phyloP scores from a whole-genome alignment of 1,140 invertebrate species.

The Alviniconcha marisindica region DNA sequence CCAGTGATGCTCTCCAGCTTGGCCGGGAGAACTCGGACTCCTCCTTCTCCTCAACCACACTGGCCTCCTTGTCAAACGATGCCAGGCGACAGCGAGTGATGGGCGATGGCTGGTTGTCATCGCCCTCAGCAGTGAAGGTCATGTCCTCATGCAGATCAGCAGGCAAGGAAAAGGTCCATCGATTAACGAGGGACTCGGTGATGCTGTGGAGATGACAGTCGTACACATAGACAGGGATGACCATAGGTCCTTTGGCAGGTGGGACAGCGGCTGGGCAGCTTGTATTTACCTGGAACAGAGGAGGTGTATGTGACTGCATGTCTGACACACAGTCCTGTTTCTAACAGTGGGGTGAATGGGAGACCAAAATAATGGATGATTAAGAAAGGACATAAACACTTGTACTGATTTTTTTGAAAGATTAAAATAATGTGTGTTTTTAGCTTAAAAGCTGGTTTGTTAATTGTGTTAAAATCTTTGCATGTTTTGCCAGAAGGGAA shows the following conservation, averaged over 20 bases:
- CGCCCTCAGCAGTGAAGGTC: constrained; percentile 60
- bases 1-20: constrained; percentile 55
- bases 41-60: constrained; percentile 49
- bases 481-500: no score
- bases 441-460: no score
- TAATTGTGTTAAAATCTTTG: no score
- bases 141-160: constrained; percentile 74
- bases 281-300: constrained; percentile 36
- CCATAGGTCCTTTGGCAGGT: constrained; percentile 42
- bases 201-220: constrained; percentile 82
- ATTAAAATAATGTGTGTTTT: no score
- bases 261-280: constrained; percentile 38
- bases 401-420: no score
- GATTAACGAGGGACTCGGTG: constrained; percentile 80
- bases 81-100: constrained; percentile 36
- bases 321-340: no score
- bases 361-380: no score
- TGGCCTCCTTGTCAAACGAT: constrained; percentile 52
- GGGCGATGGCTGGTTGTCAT: constrained; percentile 9
- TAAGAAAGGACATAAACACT: no score
- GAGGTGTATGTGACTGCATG: no score
- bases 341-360: no score
- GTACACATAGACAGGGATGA: constrained; percentile 84
- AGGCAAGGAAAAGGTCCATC: constrained; percentile 67
- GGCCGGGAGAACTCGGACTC: constrained; percentile 43